Evolutionary conservation across 1,140 invertebrate species (phyloP).

Genomic region (Aphelenchoides fujianensis): DNA sequence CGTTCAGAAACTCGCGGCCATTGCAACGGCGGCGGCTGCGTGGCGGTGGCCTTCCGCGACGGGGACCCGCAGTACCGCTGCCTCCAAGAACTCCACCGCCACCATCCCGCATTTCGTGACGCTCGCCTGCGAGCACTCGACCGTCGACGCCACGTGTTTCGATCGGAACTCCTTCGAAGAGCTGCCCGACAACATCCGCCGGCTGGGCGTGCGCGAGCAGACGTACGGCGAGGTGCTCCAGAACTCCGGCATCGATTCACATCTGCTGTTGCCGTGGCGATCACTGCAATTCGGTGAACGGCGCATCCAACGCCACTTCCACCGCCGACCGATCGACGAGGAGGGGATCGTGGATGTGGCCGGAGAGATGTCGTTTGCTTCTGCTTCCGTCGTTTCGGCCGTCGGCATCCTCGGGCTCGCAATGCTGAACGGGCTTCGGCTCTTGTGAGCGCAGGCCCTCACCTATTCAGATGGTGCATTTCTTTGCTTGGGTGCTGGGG

Average conservation of each 20-base stretch:
- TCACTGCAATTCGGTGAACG: constrained; percentile 18
- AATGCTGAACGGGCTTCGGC: too few relatives aligned
- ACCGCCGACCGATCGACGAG: not conserved
- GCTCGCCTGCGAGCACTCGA: constrained; percentile 9
- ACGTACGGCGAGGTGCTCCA: not conserved
- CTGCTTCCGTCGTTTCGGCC: too few relatives aligned
- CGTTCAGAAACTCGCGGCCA: not conserved
- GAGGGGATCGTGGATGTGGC: too few relatives aligned
- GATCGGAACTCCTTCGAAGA: not conserved
- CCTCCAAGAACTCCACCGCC: not conserved
- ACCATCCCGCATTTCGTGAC: not conserved
- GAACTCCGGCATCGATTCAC: constrained; percentile 4
- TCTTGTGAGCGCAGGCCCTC: too few relatives aligned
- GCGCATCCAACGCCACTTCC: constrained; percentile 7
- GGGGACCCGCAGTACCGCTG: not conserved
- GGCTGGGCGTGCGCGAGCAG: not conserved
- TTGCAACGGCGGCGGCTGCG: constrained; percentile 7
- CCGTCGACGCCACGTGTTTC: not conserved
- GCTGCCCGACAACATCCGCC: not conserved
- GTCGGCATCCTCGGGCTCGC: too few relatives aligned
- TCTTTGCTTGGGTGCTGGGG: too few relatives aligned
- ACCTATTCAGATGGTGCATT: too few relatives aligned
- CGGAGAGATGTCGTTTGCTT: too few relatives aligned
- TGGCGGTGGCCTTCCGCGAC: not conserved
- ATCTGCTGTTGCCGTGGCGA: constrained; percentile 17